Evolutionary conservation across 2,113 vertebrate genomes (phyloP).

Genomic region (Castor canadensis): DNA sequence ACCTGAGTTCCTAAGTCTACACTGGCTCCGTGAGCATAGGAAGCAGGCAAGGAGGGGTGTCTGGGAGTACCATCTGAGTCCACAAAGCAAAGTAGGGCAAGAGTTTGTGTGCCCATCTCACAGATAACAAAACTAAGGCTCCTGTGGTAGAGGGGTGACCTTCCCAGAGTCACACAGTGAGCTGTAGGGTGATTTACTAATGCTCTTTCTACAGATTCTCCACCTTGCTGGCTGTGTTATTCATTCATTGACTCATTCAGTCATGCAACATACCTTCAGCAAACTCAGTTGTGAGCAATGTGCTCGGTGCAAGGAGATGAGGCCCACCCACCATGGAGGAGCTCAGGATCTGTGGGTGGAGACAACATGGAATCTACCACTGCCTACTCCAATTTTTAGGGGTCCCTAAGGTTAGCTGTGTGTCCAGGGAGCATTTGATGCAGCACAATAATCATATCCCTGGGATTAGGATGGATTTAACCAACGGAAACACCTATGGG

Average conservation of each 20-base stretch:
- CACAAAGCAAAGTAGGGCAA: not conserved
- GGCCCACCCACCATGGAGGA: not conserved
- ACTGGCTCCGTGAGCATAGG: not conserved
- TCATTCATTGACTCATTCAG: not conserved
- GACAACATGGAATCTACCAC: not conserved
- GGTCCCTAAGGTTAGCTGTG: not conserved
- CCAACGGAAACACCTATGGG: not conserved
- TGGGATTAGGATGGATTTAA: not conserved
- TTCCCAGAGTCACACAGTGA: not conserved
- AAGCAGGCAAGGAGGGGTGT: not conserved
- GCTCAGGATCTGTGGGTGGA: too few relatives aligned
- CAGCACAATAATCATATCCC: not conserved
- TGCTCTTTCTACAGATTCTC: not conserved
- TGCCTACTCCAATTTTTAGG: not conserved
- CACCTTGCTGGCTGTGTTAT: accelerated
- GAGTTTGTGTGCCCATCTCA: not conserved
- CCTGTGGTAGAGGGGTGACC: not conserved
- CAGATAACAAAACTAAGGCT: not conserved
- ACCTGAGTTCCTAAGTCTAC: not conserved
- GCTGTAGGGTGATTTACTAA: not conserved
- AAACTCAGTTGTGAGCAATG: not conserved
- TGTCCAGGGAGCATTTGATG: not conserved
- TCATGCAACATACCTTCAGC: not conserved
- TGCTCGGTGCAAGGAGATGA: too few relatives aligned
- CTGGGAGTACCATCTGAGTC: not conserved